phyloP scores from a whole-genome alignment of 2,797 vertebrate species.

The Semotilus atromaculatus region DNA sequence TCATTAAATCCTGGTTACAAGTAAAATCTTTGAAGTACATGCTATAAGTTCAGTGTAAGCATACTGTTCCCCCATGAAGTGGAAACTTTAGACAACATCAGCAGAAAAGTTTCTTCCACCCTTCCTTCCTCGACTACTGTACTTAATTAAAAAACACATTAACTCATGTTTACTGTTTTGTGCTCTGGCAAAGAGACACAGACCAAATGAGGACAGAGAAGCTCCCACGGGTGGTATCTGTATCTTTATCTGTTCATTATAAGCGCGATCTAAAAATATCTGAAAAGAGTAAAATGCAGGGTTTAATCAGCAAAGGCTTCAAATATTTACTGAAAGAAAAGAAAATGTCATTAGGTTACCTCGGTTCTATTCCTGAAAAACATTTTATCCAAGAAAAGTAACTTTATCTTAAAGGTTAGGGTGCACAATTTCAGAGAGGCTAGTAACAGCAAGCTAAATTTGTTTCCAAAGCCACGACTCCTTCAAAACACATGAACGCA shows the following conservation, averaged over 20 bases:
- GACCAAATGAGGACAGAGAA: slow-evolving; percentile 41
- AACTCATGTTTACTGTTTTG: slow-evolving; percentile 31
- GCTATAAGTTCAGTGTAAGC: not conserved
- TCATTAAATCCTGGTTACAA: slow-evolving; percentile 6
- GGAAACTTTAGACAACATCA: slow-evolving; percentile 37
- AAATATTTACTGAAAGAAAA: slow-evolving; percentile 10
- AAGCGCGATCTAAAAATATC: not conserved
- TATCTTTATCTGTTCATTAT: slow-evolving; percentile 23
- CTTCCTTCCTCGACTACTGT: slow-evolving; percentile 18
- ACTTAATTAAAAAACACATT: slow-evolving; percentile 41
- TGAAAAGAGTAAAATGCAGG: not conserved
- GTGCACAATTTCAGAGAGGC: too few relatives aligned
- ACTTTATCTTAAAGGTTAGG: not conserved
- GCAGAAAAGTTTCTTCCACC: slow-evolving; percentile 38
- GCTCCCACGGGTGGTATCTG: not conserved
- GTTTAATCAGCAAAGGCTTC: not conserved
- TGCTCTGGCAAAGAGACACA: not conserved
- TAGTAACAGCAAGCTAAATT: not conserved
- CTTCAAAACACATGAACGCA: too few relatives aligned
- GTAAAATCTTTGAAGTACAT: slow-evolving; percentile 1
- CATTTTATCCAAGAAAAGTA: not conserved
- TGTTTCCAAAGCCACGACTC: not conserved
- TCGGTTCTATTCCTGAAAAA: not conserved
- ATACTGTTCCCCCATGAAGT: not conserved
- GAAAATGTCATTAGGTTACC: slow-evolving; percentile 1